Conservation (phyloP, 1,140 invertebrate genomes). For the Coenobita brevimanus region DNA sequence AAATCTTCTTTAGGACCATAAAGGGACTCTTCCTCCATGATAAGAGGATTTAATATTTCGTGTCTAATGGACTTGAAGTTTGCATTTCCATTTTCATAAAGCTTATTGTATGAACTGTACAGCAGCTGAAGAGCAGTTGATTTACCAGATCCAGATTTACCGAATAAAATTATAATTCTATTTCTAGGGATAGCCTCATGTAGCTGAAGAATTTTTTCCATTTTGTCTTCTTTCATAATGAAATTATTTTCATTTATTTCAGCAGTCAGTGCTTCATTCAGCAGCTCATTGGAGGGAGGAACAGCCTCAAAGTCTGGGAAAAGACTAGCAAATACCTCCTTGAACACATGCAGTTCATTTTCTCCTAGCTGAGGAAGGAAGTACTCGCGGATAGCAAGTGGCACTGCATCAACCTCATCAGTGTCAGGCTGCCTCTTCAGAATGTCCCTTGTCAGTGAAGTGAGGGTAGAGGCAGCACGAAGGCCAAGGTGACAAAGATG, state of each 20-base stretch:
- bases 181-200: slow-evolving; percentile 46
- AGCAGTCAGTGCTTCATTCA: slow-evolving; percentile 29
- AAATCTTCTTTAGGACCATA: slow-evolving; percentile 39
- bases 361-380: slow-evolving; percentile 44
- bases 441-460: slow-evolving; percentile 27
- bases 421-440: slow-evolving; percentile 47
- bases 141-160: slow-evolving; percentile 46
- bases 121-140: slow-evolving; percentile 29
- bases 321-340: slow-evolving; percentile 33
- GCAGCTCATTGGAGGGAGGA: slow-evolving; percentile 11
- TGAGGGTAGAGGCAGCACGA: neutral
- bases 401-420: slow-evolving; percentile 52
- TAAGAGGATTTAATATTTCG: slow-evolving; percentile 36
- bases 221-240: slow-evolving; percentile 30
- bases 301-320: slow-evolving; percentile 54
- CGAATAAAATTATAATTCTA: slow-evolving; percentile 27
- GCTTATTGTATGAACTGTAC: neutral
- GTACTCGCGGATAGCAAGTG: slow-evolving; percentile 42
- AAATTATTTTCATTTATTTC: slow-evolving; percentile 37
- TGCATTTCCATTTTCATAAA: slow-evolving; percentile 17
- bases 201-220: slow-evolving; percentile 44
- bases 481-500: slow-evolving; percentile 26
- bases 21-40: slow-evolving; percentile 28
- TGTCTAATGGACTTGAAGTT: slow-evolving; percentile 18
- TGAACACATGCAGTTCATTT: slow-evolving; percentile 34